Conservation (phyloP, 2,888 invertebrate species). For the Oscheius myriophilus region DNA sequence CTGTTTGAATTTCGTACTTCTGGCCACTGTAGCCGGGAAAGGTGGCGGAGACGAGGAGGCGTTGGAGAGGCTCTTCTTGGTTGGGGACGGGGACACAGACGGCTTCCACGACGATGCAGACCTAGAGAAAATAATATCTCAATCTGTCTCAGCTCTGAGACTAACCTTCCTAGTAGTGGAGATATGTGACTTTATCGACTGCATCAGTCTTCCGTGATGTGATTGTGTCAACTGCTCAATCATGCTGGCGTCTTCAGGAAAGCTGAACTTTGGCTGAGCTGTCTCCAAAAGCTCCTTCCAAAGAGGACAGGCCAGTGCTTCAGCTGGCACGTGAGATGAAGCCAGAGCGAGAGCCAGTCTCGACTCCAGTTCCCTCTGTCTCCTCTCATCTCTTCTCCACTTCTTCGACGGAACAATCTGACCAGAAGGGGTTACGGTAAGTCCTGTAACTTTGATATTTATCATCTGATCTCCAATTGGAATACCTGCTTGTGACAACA, state of each 20-base stretch:
- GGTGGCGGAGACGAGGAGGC: slow-evolving; percentile 34
- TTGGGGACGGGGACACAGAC: slow-evolving; percentile 10
- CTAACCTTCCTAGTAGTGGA: slow-evolving; percentile 31
- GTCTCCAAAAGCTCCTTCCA: slow-evolving; percentile 62
- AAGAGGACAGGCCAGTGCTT: slow-evolving; percentile 48
- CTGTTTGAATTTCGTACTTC: slow-evolving; percentile 41
- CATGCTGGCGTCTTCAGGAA: slow-evolving; percentile 45
- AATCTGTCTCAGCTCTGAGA: neutral
- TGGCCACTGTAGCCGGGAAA: slow-evolving; percentile 36
- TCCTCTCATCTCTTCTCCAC: slow-evolving; percentile 62
- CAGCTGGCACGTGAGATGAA: slow-evolving; percentile 42
- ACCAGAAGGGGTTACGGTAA: slow-evolving; percentile 42
- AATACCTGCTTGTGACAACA: slow-evolving; percentile 43
- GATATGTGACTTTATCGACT: slow-evolving; percentile 34
- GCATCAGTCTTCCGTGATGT: slow-evolving; percentile 33
- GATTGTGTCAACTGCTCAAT: slow-evolving; percentile 42
- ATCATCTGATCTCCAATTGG: neutral
- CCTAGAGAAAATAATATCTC: neutral
- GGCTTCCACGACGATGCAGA: slow-evolving; percentile 23
- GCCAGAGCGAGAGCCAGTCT: slow-evolving; percentile 42
- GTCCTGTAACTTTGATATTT: slow-evolving; percentile 17
- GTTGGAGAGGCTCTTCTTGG: slow-evolving; percentile 18
- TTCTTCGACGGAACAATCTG: slow-evolving; percentile 55
- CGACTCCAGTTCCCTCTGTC: slow-evolving; percentile 31
- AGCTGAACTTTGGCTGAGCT: slow-evolving; percentile 61